A percentile compares a stretch with the other conserved stretches of the same genome.
phyloP scores from a whole-genome alignment of 2,113 vertebrate genomes.

The Tyrannus savana region DNA sequence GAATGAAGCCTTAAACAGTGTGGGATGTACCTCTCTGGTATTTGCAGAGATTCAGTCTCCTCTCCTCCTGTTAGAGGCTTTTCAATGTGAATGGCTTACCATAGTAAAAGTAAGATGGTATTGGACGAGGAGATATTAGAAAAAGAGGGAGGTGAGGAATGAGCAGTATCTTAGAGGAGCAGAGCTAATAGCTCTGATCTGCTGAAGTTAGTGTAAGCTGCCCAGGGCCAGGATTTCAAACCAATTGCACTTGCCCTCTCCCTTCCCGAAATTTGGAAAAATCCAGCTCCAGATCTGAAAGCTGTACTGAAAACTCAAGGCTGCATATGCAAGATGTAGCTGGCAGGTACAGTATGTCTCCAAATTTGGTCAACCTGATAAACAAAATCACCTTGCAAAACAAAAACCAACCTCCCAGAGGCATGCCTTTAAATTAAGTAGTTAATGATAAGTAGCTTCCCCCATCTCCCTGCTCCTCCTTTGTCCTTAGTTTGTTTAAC shows the following conservation, averaged over 20 bases:
- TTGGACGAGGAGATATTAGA: neutral
- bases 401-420: neutral
- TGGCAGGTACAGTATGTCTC: neutral
- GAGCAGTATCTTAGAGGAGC: neutral
- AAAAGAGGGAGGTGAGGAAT: neutral
- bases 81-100: neutral
- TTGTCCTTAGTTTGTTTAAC: conserved; percentile 18
- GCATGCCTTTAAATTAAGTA: neutral
- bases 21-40: neutral
- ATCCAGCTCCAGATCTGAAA: neutral
- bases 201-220: neutral
- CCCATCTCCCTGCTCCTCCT: fast-evolving
- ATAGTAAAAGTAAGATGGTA: neutral
- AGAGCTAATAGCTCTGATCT: neutral
- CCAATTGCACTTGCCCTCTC: neutral
- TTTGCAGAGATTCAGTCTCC: neutral
- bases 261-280: neutral
- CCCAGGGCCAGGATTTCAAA: neutral
- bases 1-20: neutral
- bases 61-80: neutral
- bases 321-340: neutral
- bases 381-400: conserved; percentile 26
- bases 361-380: neutral
- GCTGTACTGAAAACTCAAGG: neutral
- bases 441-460: neutral